These are phyloP conservation scores for Planiliza haematocheilus DNA, from an alignment of 2,113 vertebrate genomes.

Conservation along the genomic window DNA sequence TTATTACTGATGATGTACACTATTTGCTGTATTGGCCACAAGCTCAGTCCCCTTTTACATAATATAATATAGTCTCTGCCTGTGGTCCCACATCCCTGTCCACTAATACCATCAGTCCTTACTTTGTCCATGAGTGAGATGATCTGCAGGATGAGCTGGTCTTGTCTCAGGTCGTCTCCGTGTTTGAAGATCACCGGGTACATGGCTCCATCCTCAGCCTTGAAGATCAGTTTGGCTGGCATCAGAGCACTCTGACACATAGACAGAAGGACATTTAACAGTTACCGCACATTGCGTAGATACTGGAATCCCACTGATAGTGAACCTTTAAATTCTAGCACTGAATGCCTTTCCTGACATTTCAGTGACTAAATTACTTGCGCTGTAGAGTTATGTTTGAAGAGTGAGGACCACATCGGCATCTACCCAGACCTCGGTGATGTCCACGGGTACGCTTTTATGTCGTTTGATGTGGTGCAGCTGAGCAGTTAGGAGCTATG, in stretches of 20 bases:
- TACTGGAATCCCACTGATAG: no score
- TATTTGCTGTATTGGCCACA: no score
- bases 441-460: neutral
- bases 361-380: no score
- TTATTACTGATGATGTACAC: no score
- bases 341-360: no score
- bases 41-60: no score
- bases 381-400: no score
- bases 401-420: no score
- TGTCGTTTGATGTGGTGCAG: neutral
- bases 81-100: no score
- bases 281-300: no score
- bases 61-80: no score
- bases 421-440: neutral
- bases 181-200: constrained; percentile 99
- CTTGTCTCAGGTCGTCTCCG: constrained; percentile 96
- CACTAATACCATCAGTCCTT: neutral
- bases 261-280: neutral
- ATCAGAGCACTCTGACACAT: constrained; percentile 92
- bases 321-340: no score
- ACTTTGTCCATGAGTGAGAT: constrained; percentile 99
- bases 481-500: neutral
- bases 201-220: constrained; percentile 92
- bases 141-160: constrained; percentile 99
- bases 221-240: constrained; percentile 98